Base-by-base conservation (phyloP, 2,113 vertebrate genomes). In the Oncorhynchus gorbuscha region DNA sequence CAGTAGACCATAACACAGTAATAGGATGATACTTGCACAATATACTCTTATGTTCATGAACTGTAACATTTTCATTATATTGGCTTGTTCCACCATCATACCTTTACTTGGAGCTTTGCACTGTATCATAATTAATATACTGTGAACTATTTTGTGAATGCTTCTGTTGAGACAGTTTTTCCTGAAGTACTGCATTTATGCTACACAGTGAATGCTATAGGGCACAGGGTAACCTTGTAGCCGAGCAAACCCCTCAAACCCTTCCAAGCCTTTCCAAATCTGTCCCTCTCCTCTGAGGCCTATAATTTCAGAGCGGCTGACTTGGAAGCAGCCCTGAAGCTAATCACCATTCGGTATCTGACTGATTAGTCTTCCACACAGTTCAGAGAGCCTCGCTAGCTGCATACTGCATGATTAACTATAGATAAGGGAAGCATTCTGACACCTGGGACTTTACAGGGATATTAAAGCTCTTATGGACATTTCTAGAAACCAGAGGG, bases 301-400 rank as follows among this genome's bases (percentile, higher is more conserved):
- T 89, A 81, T 88, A 87, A 90, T 90, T 90, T 89, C 20, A 80
- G 87, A 88, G 83, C 86, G 89, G 84, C 91, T 91, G 89, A 90
- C 88, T 90, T 87, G 84, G 83, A 91, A 84, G 82, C 86, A 86
- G 83, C 89, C 89, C 81, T 87, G 77, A 79, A 92, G 89, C 90
- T 91, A 91, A 92, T 92, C 90, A 90, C 87, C 88, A 88, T 88
- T 91, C 87, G 89, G 90, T 91, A 86, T 91, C 89, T 88, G 91
- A 88, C 90, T 89, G 91, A 91, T 91, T 90, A 91, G 22, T 83
- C 83, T 80, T 70, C 83, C 14, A 32, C 65, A 26, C 65, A 28
- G 24, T 45, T 45, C 26, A 30, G 12, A 22, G 61, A 67, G 84
- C 30, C 18, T 76, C 14, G 16, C 51, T 55, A 55, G 66, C 72